Conservation (phyloP, 2,113 vertebrate species). For the Phrynosoma platyrhinos region DNA sequence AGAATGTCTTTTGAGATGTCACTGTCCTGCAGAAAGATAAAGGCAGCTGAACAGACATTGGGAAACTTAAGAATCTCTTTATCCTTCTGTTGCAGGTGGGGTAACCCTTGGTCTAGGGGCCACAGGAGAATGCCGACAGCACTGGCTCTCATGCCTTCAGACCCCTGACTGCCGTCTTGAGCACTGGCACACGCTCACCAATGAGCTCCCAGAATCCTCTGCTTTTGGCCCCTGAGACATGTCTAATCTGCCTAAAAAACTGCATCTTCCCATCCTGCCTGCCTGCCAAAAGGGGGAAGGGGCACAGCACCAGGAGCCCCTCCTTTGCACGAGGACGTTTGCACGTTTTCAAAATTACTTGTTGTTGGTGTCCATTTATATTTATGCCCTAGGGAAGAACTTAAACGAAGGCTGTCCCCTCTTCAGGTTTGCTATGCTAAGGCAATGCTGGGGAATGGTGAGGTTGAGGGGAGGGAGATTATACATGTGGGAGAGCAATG, state of each 20-base stretch:
- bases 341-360: slow-evolving; percentile 59
- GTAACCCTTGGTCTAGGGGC: slow-evolving; percentile 82
- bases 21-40: not conserved
- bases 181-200: slow-evolving; percentile 88
- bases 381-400: slow-evolving; percentile 55
- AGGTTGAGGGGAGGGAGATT: no score
- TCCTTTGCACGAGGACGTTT: slow-evolving; percentile 70
- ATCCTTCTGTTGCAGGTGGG: slow-evolving; percentile 74
- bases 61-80: not conserved
- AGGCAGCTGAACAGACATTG: not conserved
- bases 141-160: slow-evolving; percentile 87
- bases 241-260: not conserved
- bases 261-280: slow-evolving; percentile 17
- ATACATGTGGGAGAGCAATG: not conserved
- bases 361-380: slow-evolving; percentile 54
- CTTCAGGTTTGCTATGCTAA: not conserved
- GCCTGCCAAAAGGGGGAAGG: slow-evolving; percentile 1
- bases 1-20: no score
- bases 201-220: slow-evolving; percentile 81
- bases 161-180: slow-evolving; percentile 80
- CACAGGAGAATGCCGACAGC: slow-evolving; percentile 83
- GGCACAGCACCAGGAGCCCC: slow-evolving; percentile 26
- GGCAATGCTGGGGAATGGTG: not conserved
- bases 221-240: slow-evolving; percentile 50
- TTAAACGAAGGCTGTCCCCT: slow-evolving; percentile 4